Conservation (phyloP, 2,113 vertebrate genomes). For the Cheirogaleus medius region DNA sequence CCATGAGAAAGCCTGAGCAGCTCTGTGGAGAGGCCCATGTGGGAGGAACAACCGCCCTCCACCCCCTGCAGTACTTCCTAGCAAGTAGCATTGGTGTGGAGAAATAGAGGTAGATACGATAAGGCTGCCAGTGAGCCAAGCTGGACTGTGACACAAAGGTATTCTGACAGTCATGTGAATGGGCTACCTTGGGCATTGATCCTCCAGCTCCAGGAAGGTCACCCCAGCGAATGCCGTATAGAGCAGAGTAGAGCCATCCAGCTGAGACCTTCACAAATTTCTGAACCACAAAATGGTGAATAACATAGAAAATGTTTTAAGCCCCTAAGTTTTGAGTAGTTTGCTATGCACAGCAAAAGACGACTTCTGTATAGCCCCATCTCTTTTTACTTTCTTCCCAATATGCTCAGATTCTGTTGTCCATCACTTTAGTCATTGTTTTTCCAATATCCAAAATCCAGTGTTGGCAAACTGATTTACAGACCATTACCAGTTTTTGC, state of each 20-base stretch:
- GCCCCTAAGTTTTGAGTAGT: neutral
- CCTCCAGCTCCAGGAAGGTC: neutral
- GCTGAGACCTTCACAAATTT: neutral
- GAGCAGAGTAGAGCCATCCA: neutral
- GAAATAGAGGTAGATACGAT: neutral
- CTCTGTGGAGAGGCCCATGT: neutral
- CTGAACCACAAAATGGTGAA: neutral
- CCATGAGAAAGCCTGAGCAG: neutral
- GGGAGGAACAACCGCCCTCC: neutral
- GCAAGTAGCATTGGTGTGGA: neutral
- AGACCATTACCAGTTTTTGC: neutral
- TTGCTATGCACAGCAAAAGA: neutral
- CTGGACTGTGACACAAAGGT: neutral
- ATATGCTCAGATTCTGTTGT: neutral
- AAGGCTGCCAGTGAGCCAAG: neutral
- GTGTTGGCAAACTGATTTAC: neutral
- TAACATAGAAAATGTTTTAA: neutral
- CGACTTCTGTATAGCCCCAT: neutral
- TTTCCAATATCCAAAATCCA: neutral
- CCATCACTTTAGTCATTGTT: neutral
- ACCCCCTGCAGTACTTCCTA: neutral
- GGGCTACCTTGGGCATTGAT: too few relatives aligned
- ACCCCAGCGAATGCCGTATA: neutral
- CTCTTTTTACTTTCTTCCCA: neutral
- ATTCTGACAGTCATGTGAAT: too few relatives aligned